These are phyloP conservation scores for Nudaria mundana DNA, from an alignment of 2,888 invertebrate genomes.

Conservation along the genomic window DNA sequence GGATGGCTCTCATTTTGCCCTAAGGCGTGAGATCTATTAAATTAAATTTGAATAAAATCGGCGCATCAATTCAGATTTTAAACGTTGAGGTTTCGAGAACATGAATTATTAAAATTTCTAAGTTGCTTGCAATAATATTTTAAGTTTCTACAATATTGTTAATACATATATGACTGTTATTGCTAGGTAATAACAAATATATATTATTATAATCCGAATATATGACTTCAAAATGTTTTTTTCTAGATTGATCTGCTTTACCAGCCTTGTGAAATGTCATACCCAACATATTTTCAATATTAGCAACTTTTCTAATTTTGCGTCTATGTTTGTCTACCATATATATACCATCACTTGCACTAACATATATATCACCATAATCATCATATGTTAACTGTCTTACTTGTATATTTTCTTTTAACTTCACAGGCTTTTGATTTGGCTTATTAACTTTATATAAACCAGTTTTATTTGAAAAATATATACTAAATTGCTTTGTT, in stretches of 20 bases:
- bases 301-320: constrained; percentile 44
- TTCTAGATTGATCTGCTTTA: constrained; percentile 31
- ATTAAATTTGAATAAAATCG: too few species aligned
- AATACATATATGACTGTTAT: neutral
- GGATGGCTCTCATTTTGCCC: too few species aligned
- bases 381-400: constrained; percentile 61
- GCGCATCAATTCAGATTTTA: too few species aligned
- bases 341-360: constrained; percentile 55
- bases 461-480: constrained; percentile 63
- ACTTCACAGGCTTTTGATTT: constrained; percentile 30
- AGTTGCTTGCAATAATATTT: too few species aligned
- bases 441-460: constrained; percentile 55
- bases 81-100: too few species aligned
- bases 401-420: constrained; percentile 47
- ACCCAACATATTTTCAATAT: constrained; percentile 52
- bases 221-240: constrained; percentile 44
- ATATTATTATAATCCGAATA: constrained; percentile 56
- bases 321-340: constrained; percentile 41
- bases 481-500: constrained; percentile 50
- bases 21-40: too few species aligned
- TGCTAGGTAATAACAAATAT: constrained; percentile 39
- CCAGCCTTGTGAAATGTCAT: constrained; percentile 39
- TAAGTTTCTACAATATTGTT: too few species aligned
- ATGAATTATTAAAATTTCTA: too few species aligned
- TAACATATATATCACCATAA: constrained; percentile 60